These are phyloP conservation scores for Ormyrus pomaceus DNA, from an alignment of 2,888 invertebrate species.

Conservation along the genomic window DNA sequence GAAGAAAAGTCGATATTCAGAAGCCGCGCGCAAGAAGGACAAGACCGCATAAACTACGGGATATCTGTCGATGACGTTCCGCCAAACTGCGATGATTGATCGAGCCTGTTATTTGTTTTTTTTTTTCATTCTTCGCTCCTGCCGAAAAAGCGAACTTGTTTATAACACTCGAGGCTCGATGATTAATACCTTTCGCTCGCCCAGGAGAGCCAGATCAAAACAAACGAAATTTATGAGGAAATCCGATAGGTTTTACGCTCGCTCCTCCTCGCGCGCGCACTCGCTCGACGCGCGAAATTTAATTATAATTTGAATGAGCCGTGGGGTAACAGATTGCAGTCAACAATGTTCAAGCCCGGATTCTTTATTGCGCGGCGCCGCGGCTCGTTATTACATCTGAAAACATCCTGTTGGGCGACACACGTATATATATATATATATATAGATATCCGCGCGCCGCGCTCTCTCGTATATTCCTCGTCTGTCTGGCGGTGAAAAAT, in stretches of 20 bases:
- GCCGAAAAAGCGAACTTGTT: conserved; percentile 32
- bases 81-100: conserved; percentile 43
- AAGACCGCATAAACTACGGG: neutral
- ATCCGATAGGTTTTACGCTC: conserved; percentile 45
- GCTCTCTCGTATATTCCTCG: conserved; percentile 5
- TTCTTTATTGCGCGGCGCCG: conserved; percentile 27
- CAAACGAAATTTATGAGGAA: conserved; percentile 50
- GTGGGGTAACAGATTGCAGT: conserved; percentile 20
- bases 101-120: neutral
- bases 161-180: conserved; percentile 33
- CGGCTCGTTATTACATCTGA: conserved; percentile 33
- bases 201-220: conserved; percentile 16
- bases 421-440: conserved; percentile 1
- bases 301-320: conserved; percentile 48
- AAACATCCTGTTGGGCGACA: conserved; percentile 31
- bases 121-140: conserved; percentile 23
- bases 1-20: neutral
- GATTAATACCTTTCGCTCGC: conserved; percentile 40
- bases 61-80: conserved; percentile 45
- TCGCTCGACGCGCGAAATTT: conserved; percentile 19
- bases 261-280: neutral
- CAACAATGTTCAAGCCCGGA: conserved; percentile 28
- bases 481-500: conserved; percentile 42
- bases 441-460: neutral
- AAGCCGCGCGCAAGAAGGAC: neutral